Evolutionary conservation across 2,888 invertebrate species (phyloP).

Genomic region (Spatulosminthurus flaviceps): DNA sequence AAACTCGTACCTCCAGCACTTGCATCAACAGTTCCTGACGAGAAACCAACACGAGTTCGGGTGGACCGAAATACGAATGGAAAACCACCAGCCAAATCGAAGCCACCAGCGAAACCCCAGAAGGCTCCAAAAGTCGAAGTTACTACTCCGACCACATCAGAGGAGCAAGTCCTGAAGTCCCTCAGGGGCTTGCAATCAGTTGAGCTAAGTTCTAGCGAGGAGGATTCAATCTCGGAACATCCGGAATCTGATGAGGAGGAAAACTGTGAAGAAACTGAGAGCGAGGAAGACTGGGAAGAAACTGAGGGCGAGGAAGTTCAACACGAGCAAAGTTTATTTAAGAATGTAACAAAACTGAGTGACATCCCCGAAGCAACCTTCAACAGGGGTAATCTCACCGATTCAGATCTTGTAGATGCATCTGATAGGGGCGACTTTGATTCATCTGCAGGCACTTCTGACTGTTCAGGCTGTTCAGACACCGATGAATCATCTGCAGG

Average conservation of each 20-base stretch:
- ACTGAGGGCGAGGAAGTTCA: no score
- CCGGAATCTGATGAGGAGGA: not conserved
- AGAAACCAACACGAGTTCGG: no score
- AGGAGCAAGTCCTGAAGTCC: not conserved
- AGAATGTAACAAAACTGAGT: not conserved
- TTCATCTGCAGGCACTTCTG: no score
- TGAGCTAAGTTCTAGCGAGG: no score
- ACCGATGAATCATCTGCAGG: no score
- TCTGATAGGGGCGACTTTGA: not conserved
- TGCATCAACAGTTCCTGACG: not conserved
- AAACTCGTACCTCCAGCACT: no score
- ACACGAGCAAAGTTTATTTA: no score
- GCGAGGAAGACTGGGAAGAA: no score
- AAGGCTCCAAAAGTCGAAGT: not conserved
- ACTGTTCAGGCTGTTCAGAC: no score
- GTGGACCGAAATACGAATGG: not conserved
- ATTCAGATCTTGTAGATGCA: not conserved
- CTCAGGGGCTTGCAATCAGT: not conserved
- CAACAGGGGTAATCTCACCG: slow-evolving; percentile 3
- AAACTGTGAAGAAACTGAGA: no score
- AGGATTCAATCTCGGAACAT: not conserved
- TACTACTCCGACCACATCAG: not conserved
- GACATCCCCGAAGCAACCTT: not conserved
- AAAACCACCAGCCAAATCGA: not conserved
- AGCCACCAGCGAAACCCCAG: not conserved